A percentile compares a stretch with the other conserved stretches of the same genome.
Evolutionary conservation across 2,888 invertebrate genomes (phyloP).

Genomic region (Nudaria mundana): DNA sequence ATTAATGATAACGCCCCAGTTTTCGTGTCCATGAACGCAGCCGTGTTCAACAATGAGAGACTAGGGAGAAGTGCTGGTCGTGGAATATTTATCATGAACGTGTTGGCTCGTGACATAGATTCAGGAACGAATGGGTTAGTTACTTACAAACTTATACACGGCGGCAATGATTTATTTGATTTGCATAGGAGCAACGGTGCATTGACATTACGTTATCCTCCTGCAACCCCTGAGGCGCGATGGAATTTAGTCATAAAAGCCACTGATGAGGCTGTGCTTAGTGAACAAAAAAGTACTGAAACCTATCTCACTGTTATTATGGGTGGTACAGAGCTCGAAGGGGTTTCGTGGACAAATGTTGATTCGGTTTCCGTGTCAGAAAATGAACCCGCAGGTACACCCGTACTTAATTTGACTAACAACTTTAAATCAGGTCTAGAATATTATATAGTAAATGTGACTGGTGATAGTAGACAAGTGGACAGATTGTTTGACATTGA

Average conservation of each 20-base stretch:
- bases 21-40: constrained; percentile 95
- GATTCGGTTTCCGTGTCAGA: constrained; percentile 92
- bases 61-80: constrained; percentile 74
- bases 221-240: constrained; percentile 84
- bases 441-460: constrained; percentile 95
- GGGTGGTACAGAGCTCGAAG: constrained; percentile 80
- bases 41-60: constrained; percentile 85
- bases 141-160: constrained; percentile 92
- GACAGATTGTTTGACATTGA: constrained; percentile 96
- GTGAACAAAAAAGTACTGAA: constrained; percentile 92
- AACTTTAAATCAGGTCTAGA: constrained; percentile 86
- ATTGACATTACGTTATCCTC: constrained; percentile 82
- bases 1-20: constrained; percentile 96
- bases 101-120: constrained; percentile 93
- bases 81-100: constrained; percentile 87
- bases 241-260: constrained; percentile 93
- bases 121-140: constrained; percentile 95
- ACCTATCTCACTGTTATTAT: constrained; percentile 92
- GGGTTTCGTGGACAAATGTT: constrained; percentile 83
- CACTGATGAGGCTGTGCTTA: constrained; percentile 95
- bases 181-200: constrained; percentile 91
- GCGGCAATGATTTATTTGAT: constrained; percentile 88
- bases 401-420: constrained; percentile 90
- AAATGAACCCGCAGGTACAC: constrained; percentile 93
- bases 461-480: constrained; percentile 87